Percentiles rank a stretch among this genome's conserved stretches.
Evolutionary conservation across 2,888 invertebrate species (phyloP).

Genomic region (Coelopa pilipes): DNA sequence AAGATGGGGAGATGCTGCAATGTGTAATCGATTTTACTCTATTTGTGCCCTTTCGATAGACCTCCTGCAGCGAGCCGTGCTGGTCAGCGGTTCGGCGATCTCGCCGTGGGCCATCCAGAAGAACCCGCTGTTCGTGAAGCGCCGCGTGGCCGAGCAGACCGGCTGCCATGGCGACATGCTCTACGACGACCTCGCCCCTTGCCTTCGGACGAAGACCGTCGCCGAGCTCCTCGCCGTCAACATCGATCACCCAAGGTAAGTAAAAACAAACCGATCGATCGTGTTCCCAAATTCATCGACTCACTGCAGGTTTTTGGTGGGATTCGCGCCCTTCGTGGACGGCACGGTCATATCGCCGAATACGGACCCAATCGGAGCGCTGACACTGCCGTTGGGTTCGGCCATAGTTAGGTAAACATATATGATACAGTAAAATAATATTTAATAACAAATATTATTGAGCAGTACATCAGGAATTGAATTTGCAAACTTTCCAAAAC

Average conservation of each 20-base stretch:
- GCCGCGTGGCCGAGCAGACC: conserved; percentile 83
- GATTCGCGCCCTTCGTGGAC: conserved; percentile 95
- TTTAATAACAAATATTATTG: neutral
- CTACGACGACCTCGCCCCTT: conserved; percentile 86
- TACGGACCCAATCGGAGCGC: conserved; percentile 57
- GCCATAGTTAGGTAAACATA: conserved; percentile 68
- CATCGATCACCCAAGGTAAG: conserved; percentile 77
- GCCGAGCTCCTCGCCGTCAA: conserved; percentile 78
- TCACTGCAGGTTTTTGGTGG: conserved; percentile 76
- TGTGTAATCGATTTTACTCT: too few relatives aligned
- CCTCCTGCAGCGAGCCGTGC: conserved; percentile 85
- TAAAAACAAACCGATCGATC: neutral
- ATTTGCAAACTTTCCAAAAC: conserved; percentile 82
- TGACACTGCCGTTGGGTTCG: conserved; percentile 65
- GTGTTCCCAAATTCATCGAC: neutral
- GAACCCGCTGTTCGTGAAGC: conserved; percentile 83
- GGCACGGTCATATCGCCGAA: conserved; percentile 82
- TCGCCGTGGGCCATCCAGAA: conserved; percentile 93
- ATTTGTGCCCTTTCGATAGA: conserved; percentile 73
- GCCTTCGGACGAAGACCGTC: conserved; percentile 82
- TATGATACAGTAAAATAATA: neutral
- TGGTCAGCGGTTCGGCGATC: conserved; percentile 89
- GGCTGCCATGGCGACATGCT: conserved; percentile 85
- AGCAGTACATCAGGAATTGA: conserved; percentile 77
- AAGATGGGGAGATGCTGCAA: conserved; percentile 49